A percentile compares a stretch with the other conserved stretches of the same genome.
Conservation (phyloP, 2,113 vertebrate genomes). For the Hydropotes inermis region DNA sequence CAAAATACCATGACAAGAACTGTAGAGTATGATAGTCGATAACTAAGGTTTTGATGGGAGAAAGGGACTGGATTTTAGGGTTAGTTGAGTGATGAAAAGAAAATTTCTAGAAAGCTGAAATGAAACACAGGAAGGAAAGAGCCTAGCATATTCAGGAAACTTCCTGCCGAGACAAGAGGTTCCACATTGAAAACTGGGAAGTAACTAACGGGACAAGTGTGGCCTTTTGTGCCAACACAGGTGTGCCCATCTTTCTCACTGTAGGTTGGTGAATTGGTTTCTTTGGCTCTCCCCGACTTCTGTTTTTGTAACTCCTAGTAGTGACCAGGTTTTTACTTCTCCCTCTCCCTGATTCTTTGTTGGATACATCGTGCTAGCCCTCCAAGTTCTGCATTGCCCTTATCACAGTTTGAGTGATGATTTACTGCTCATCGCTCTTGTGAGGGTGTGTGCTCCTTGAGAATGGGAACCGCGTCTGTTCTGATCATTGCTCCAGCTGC, state of each 20-base stretch:
- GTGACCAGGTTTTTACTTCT: neutral
- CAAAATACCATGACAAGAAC: neutral
- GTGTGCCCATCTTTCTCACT: neutral
- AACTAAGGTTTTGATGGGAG: neutral
- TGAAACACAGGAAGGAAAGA: neutral
- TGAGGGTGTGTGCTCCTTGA: neutral
- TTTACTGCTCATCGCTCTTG: neutral
- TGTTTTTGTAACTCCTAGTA: neutral
- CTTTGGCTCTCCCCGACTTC: neutral
- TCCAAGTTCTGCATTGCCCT: neutral
- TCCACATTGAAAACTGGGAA: neutral
- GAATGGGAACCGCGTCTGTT: neutral
- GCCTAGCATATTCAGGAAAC: neutral
- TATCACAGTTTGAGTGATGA: neutral
- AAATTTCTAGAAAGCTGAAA: neutral
- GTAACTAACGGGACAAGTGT: neutral
- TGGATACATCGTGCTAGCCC: neutral
- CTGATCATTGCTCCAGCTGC: neutral
- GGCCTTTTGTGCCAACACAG: neutral
- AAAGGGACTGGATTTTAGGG: neutral
- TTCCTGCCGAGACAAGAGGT: neutral
- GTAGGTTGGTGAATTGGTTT: neutral
- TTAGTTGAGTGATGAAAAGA: neutral
- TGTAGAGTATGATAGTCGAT: neutral
- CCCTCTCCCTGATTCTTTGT: neutral